These are phyloP conservation scores for Osmerus mordax DNA, from an alignment of 2,113 vertebrate genomes.

Conservation along the genomic window DNA sequence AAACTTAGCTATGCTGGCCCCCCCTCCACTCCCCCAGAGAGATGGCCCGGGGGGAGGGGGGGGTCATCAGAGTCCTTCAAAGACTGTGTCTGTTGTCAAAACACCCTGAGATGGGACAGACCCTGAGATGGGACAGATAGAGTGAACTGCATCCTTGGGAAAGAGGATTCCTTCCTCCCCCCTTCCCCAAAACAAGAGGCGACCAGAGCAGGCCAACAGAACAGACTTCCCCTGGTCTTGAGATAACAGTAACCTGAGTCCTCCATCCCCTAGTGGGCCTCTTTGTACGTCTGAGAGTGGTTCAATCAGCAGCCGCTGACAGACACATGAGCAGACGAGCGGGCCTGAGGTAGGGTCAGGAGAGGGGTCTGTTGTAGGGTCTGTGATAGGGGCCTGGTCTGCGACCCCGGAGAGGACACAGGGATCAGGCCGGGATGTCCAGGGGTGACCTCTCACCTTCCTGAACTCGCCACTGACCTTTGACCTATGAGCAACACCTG, in stretches of 20 bases:
- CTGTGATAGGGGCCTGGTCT: constrained; percentile 49
- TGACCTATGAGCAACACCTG: constrained; percentile 45
- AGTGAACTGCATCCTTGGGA: constrained; percentile 62
- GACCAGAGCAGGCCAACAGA: constrained; percentile 40
- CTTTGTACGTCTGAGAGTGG: constrained; percentile 71
- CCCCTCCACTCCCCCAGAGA: constrained; percentile 9
- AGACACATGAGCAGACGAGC: constrained; percentile 15
- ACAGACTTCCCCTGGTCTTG: constrained; percentile 56
- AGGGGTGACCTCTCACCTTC: constrained; percentile 59
- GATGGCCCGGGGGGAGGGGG: constrained; percentile 26
- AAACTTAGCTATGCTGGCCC: constrained; percentile 55
- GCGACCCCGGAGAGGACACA: constrained; percentile 48
- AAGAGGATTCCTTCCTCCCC: constrained; percentile 43
- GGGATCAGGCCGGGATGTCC: constrained; percentile 57
- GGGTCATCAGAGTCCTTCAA: constrained; percentile 44
- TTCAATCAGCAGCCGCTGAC: constrained; percentile 73
- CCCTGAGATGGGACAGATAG: constrained; percentile 59
- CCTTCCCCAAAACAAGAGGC: constrained; percentile 62
- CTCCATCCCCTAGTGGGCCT: constrained; percentile 59
- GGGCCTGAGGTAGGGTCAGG: constrained; percentile 53
- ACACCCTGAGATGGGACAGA: constrained; percentile 52
- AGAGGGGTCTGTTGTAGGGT: constrained; percentile 62
- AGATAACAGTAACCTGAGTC: constrained; percentile 78
- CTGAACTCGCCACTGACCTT: constrained; percentile 22
- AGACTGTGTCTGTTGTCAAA: constrained; percentile 66